Base-by-base conservation (phyloP, 2,113 vertebrate genomes). In the Heliornis fulica region DNA sequence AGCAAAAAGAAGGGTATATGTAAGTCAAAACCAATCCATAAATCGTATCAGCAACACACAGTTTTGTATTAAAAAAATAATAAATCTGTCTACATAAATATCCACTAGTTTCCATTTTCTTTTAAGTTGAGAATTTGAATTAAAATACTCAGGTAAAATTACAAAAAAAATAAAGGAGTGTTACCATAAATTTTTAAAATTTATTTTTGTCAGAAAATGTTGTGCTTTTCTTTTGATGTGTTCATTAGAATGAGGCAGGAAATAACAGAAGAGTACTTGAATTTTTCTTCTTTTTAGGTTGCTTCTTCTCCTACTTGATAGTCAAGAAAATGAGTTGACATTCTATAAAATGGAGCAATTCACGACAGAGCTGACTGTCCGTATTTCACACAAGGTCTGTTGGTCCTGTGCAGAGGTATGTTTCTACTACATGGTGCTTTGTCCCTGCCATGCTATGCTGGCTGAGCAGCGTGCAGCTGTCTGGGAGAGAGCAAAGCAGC, bases 401-500 rank as follows among this genome's bases (percentile, higher is more conserved):
- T 20, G 11, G 20, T 46, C 20, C 19, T 20, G 45, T 36, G n/a
- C n/a, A 10, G 45, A 5, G 4, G 4, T 6, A 26, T 0, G 0
- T 36, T 40, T 46, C 2, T 13, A 1, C 60, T 7, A n/a, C n/a
- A n/a, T n/a, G n/a, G 46, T 1, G 4, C 51, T 36, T 46, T 50
- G 29, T 3, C 26, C 16, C 0, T 11, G 28, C 51, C n/a, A 2
- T 7, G 8, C 14, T 1, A 36, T 7, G n/a, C 36, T 45, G 51
- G 15, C 8, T 15, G 13, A 29, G 60, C 82, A 43, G 4, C 32
- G 17, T 13, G 13, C 9, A 53, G 3, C 8, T 1, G 1, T 31
- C 97, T 97, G 94, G 96, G 81, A 95, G 97, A 71, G 96, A 96
- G 95, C 98, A 98, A 84, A 86, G 79, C 51, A 95, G 69, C 40